These are phyloP conservation scores for Margarornis squamiger DNA, from an alignment of 2,797 vertebrate genomes.

Conservation along the genomic window DNA sequence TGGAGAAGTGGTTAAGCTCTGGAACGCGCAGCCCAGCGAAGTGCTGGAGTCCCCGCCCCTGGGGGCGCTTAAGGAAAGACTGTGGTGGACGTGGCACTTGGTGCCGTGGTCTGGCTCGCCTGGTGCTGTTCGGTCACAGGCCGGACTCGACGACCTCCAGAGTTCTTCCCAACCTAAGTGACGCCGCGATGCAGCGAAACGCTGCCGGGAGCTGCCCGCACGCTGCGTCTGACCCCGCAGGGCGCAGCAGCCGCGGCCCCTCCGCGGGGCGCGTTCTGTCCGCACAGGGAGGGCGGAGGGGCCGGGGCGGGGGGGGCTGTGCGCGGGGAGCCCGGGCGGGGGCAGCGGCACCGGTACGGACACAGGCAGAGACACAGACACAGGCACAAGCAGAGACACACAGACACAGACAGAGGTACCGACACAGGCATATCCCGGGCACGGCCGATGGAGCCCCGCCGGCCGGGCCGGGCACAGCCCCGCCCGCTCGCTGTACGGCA, in stretches of 20 bases:
- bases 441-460: neutral
- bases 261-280: too few relatives aligned
- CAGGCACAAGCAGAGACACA: neutral
- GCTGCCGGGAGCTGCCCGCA: too few relatives aligned
- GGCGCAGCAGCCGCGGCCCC: neutral
- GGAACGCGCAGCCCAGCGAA: neutral
- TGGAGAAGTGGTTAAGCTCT: too few relatives aligned
- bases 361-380: neutral
- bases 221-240: fast-evolving
- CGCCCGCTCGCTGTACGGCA: neutral
- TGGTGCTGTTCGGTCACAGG: neutral
- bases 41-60: neutral
- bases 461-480: neutral
- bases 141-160: too few relatives aligned
- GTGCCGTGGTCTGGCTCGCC: neutral
- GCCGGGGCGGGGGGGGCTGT: too few relatives aligned
- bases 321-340: fast-evolving
- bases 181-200: neutral
- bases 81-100: neutral
- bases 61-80: neutral
- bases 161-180: neutral
- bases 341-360: fast-evolving
- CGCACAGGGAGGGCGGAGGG: fast-evolving
- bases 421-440: too few relatives aligned
- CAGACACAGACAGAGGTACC: neutral